Evolutionary conservation across 2,113 vertebrate genomes (phyloP), one percentile per base, ranked within the genome.

Genomic region (Melanerpes aurifrons): DNA sequence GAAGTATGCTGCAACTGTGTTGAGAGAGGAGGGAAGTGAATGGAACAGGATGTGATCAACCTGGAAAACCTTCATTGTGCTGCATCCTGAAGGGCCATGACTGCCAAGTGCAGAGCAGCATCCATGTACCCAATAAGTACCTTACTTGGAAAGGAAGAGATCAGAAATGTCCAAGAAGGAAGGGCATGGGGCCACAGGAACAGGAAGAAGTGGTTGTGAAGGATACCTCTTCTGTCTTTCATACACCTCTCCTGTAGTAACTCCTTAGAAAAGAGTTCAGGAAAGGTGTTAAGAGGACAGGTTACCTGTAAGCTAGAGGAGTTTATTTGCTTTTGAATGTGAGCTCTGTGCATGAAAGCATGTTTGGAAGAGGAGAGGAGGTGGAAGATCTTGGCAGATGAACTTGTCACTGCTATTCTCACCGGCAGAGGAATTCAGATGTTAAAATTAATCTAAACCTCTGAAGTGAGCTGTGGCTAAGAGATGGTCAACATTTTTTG

Each of bases 21-120:
- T 83, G 35, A 58, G 16, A 86, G 12, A 75, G 6, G 10, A 90
- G 48, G 56, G 63, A 92, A 93, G 56, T 86, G 45, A 66, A 75
- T 29, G 16, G 16, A 82, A 32, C 45, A 88, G 50, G 71, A 75
- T 79, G 28, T 35, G 32, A 61, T 54, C 61, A 43, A 35, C 5
- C 19, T 77, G 47, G 50, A 81, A 64, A n/a, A 9, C 12, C 48
- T 91, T 45, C n/a, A 29, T 21, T 86, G 21, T 89, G 19, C 45
- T 81, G 47, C 66, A 90, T 86, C 57, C 84, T 91, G 47, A n/a
- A 28, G 21, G 22, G 15, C 13, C 74, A 22, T 31, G 29, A n/a
- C 13, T 81, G 45, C 59, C 74, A 73, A 86, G 14, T 56, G 59
- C 45, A 73, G 12, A 77, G 32, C 20, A 71, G 12, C 22, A 71